These are phyloP conservation scores for Latrodectus hesperus DNA, from an alignment of 2,888 invertebrate genomes.

Conservation along the genomic window DNA sequence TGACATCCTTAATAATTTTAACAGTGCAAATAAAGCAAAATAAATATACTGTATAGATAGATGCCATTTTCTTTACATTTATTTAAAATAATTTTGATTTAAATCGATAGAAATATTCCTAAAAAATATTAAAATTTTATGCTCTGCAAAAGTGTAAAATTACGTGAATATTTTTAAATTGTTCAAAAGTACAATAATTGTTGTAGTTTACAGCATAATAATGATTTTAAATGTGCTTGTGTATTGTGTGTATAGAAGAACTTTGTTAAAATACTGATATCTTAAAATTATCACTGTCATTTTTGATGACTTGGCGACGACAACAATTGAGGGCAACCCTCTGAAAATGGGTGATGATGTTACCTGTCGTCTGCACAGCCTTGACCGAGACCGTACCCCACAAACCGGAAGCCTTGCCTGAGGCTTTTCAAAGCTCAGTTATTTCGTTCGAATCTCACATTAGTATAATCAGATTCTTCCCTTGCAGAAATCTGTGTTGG, in stretches of 20 bases:
- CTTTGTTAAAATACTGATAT: neutral
- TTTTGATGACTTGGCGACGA: constrained; percentile 15
- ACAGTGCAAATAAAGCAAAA: too few species aligned
- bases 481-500: too few species aligned
- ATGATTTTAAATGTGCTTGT: neutral
- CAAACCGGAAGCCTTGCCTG: constrained; percentile 59
- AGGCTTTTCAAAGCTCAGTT: neutral
- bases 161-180: constrained; percentile 23
- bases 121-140: constrained; percentile 5
- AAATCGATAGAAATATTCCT: too few species aligned
- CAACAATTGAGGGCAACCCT: constrained; percentile 30
- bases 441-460: too few species aligned
- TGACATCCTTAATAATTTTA: too few species aligned
- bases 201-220: neutral
- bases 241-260: neutral
- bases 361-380: constrained; percentile 54
- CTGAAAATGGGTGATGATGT: constrained; percentile 63
- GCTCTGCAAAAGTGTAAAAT: neutral
- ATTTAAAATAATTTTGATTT: too few species aligned
- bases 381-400: constrained; percentile 66
- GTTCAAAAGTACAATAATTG: constrained; percentile 24
- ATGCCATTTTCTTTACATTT: too few species aligned
- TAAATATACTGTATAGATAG: too few species aligned
- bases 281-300: neutral
- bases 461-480: too few species aligned